Evolutionary conservation across 2,113 vertebrate species (phyloP), one percentile per base, ranked within the genome.

Genomic region (Periophthalmus modestus): DNA sequence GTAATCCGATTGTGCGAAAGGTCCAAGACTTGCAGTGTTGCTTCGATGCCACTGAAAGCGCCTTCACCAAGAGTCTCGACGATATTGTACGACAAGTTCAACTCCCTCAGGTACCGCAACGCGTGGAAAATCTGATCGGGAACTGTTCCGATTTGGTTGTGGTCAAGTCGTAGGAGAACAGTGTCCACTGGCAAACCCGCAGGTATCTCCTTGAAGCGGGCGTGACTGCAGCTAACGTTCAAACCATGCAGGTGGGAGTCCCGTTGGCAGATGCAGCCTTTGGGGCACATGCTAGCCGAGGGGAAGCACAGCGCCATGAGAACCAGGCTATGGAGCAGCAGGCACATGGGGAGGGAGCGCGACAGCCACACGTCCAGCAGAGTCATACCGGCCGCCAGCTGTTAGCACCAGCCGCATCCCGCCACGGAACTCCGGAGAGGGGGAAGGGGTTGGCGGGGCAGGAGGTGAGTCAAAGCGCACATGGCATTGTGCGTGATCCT

Each of bases 261-360:
- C 66, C 93, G 96, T 83, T 95, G 96, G 89, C 98, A 99, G 79
- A 95, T 89, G 90, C 98, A 99, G 91, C 95, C 96, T 90, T 98
- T 97, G 2, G 97, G 98, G 93, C 98, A 99, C 96, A 98, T 97
- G 95, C 95, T 96, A 94, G 97, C 96, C 78, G 97, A 96, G 88
- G 97, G 97, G 92, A 98, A 98, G 94, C 97, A 99, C 93, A 98
- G 93, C 92, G 96, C 96, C 96, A 99, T 96, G 86, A 99, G 96
- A 86, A 99, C 96, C 92, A 99, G 96, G 91, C 97, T 98, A 91
- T 99, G 96, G 83, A 98, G 94, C 87, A 98, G 95, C 91, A 99
- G 95, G 95, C 96, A 97, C 96, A 97, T 97, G 96, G 97, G 96
- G 95, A 98, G 95, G 92, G 97, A 98, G 81, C 95, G 97, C 69